A percentile compares a stretch with the other conserved stretches of the same genome.
Evolutionary conservation across 1,140 invertebrate species (phyloP).

Genomic region (Sinella curviseta): DNA sequence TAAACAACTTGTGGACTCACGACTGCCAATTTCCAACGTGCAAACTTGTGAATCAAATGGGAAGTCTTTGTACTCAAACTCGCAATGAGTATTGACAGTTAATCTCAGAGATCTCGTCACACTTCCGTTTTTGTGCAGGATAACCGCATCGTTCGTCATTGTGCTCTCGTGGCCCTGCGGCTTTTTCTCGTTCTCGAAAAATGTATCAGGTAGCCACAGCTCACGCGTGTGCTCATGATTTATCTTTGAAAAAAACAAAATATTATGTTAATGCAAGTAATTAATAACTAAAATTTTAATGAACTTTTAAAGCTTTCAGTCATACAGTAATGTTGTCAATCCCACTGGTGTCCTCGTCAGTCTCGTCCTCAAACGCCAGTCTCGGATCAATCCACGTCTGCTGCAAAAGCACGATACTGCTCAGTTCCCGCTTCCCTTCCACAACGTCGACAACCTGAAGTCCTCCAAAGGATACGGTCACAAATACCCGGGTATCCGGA

Average conservation of each 20-base stretch:
- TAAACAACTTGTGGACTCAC: neutral
- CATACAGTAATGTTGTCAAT: neutral
- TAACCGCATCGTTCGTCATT: neutral
- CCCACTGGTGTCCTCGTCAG: neutral
- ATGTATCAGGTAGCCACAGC: slow-evolving; percentile 28
- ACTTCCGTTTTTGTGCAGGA: slow-evolving; percentile 11
- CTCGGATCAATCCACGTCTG: neutral
- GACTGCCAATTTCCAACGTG: slow-evolving; percentile 8
- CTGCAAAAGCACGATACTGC: neutral
- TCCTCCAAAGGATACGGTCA: neutral
- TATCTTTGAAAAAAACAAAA: neutral
- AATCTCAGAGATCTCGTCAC: neutral
- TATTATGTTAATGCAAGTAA: slow-evolving; percentile 1
- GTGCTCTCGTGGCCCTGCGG: slow-evolving; percentile 2
- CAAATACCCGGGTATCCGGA: neutral
- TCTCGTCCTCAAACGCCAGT: neutral
- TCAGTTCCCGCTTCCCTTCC: neutral
- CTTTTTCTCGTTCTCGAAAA: slow-evolving; percentile 24
- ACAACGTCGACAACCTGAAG: neutral
- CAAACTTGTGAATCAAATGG: slow-evolving; percentile 29
- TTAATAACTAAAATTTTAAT: neutral
- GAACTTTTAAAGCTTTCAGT: neutral
- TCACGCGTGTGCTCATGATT: neutral
- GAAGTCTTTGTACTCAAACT: slow-evolving; percentile 22
- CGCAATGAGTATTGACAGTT: slow-evolving; percentile 20